Evolutionary conservation across 2,797 vertebrate species (phyloP), one percentile per base, ranked within the genome.

Genomic region (Poliocrania exsul): DNA sequence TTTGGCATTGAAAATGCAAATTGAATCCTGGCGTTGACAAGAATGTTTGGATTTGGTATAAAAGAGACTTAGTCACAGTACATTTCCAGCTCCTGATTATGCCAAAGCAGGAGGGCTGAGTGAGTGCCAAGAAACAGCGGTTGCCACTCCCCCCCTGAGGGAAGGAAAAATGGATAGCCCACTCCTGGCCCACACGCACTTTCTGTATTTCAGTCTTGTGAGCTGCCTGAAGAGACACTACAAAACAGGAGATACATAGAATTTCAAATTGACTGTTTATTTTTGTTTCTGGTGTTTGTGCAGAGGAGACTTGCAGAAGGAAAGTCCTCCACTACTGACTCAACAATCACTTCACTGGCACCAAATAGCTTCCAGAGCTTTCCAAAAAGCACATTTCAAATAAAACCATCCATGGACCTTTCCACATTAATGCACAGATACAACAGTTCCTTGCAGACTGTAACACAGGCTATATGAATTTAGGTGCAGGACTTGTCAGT

Each of bases 81-180:
- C 90, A 82, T 89, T 96, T 95, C 91, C 94, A 94, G 67, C 56
- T 96, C 88, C 86, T 95, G 97, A 95, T 90, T 94, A 92, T 73
- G 69, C 85, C 95, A 95, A 91, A 74, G 92, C 65, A 89, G 86
- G 93, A 95, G 94, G 58, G 74, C 50, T 92, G 81, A 49, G 16
- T 1, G 10, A 21, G 33, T 86, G 93, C 96, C 96, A 96, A 95
- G 94, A 85, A 88, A 53, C 44, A 56, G 89, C 0, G 84, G 85
- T 88, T 61, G n/a, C 84, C 54, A 40, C 85, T 90, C 49, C 67
- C 79, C 49, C 87, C 66, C 65, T 0, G 24, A 70, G 78, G 90
- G 46, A 81, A 83, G 89, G 92, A 85, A 96, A 92, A 95, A 65
- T 49, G 62, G 69, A 87, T 70, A 61, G 71, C 56, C 29, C 31